These are phyloP conservation scores for Apamea crenata DNA, from an alignment of 2,888 invertebrate genomes.

Conservation along the genomic window DNA sequence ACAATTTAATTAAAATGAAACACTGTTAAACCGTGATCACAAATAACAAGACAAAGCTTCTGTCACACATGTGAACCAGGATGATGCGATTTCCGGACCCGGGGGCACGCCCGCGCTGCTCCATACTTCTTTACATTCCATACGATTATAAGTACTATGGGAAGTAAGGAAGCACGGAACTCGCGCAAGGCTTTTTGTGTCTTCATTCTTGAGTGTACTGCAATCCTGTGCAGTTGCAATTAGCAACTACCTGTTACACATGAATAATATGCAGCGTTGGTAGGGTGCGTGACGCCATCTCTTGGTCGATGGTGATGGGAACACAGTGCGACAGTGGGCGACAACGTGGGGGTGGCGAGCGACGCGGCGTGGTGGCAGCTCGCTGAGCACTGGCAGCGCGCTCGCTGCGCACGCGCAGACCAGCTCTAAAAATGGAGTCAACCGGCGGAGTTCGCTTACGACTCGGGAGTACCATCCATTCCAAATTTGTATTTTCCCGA, in stretches of 20 bases:
- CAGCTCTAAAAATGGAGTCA: constrained; percentile 90
- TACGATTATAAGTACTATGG: constrained; percentile 96
- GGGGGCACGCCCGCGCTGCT: constrained; percentile 91
- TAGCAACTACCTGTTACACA: constrained; percentile 66
- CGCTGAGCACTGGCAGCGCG: constrained; percentile 87
- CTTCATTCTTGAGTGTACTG: constrained; percentile 78
- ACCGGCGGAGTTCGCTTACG: constrained; percentile 89
- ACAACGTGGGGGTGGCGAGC: constrained; percentile 81
- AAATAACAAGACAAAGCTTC: constrained; percentile 71
- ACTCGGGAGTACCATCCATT: constrained; percentile 90
- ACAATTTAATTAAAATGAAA: constrained; percentile 66
- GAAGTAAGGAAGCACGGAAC: constrained; percentile 99
- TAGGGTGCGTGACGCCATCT: constrained; percentile 75
- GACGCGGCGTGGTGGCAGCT: constrained; percentile 88
- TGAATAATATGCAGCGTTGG: constrained; percentile 51
- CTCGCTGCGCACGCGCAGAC: constrained; percentile 89
- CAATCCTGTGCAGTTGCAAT: constrained; percentile 65
- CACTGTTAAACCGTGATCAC: constrained; percentile 71
- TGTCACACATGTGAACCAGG: constrained; percentile 75
- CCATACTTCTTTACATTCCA: constrained; percentile 99
- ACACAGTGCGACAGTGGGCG: constrained; percentile 70
- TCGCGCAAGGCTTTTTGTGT: constrained; percentile 90
- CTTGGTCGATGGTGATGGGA: constrained; percentile 72
- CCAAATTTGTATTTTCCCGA: constrained; percentile 96
- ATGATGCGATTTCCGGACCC: constrained; percentile 75